Evolutionary conservation across 1,140 invertebrate species (phyloP), one percentile per base, ranked within the genome.

Genomic region (Tenebrio molitor): DNA sequence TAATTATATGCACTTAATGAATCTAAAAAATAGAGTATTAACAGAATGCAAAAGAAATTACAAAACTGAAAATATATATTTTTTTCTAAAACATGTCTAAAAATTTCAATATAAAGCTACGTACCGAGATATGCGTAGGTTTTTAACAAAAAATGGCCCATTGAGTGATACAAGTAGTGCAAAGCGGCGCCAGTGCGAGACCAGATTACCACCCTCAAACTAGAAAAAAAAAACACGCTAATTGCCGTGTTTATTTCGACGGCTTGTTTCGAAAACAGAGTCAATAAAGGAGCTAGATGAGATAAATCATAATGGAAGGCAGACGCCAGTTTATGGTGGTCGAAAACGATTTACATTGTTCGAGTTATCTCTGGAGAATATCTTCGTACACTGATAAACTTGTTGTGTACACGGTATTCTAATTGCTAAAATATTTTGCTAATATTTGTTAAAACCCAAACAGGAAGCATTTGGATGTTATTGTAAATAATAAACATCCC

Each of bases 271-370:
- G 50, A 58, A 58, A 58, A 58, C 50, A 58, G 29, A 58, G 50
- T 58, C 50, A 58, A 58, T 58, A 58, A 58, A 58, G 50, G 50
- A 58, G 50, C 50, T 58, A 4, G 42, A 46, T 15, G 23, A 58
- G 50, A 58, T 58, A 58, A 58, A 58, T 58, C 23, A 58, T 58
- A 58, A 58, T 58, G 50, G 50, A 15, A 15, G 50, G 50, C 44
- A 58, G 50, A 58, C 50, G 50, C 50, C 50, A 58, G 50, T 58
- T 58, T 58, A 58, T 58, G 50, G 50, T 29, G 10, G 21, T 58
- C 23, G 50, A 58, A 58, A 58, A n/a, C 50, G 50, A 58, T 58
- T 58, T 58, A 58, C 50, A 58, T 58, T 58, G 50, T 58, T 50
- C 6, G 50, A 23, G 50, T 58, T 58, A 58, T 58, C 50, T 58